A percentile compares a stretch with the other conserved stretches of the same genome.
phyloP scores from a whole-genome alignment of 2,797 vertebrate genomes.

The Neosilurus hyrtlii region DNA sequence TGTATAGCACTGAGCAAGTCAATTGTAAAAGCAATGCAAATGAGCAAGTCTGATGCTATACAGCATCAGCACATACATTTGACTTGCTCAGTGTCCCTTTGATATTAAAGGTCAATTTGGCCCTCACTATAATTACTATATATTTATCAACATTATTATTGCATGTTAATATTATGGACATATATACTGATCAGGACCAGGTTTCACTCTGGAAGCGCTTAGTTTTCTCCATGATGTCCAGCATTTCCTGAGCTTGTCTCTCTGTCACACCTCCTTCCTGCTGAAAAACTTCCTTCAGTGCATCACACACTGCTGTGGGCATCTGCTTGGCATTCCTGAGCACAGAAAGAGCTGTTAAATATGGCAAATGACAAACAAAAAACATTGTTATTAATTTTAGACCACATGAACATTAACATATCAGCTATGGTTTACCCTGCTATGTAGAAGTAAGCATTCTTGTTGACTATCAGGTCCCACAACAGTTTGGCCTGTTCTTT shows the following conservation, averaged over 20 bases:
- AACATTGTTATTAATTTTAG: neutral
- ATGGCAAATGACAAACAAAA: too few relatives aligned
- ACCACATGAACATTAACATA: too few relatives aligned
- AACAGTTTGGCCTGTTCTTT: slow-evolving; percentile 73
- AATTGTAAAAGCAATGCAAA: too few relatives aligned
- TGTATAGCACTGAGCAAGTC: too few relatives aligned
- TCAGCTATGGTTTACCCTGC: slow-evolving; percentile 80
- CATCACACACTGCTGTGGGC: slow-evolving; percentile 79
- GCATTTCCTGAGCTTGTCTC: slow-evolving; percentile 72
- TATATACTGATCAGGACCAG: slow-evolving; percentile 78
- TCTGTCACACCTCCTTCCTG: slow-evolving; percentile 75
- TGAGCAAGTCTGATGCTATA: too few relatives aligned
- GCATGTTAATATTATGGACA: too few relatives aligned
- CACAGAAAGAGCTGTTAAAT: neutral
- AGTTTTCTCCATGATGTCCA: slow-evolving; percentile 76
- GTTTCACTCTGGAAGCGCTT: slow-evolving; percentile 87
- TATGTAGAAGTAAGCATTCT: slow-evolving; percentile 79
- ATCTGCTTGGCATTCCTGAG: slow-evolving; percentile 87
- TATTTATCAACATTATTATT: too few relatives aligned
- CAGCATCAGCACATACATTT: neutral
- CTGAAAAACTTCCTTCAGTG: slow-evolving; percentile 75
- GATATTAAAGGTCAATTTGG: neutral
- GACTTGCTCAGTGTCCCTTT: neutral
- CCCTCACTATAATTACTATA: neutral
- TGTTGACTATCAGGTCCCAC: slow-evolving; percentile 80